Percentiles rank a stretch among this genome's conserved stretches.
These are phyloP conservation scores for Colossoma macropomum DNA, from an alignment of 2,113 vertebrate species.

Conservation along the genomic window DNA sequence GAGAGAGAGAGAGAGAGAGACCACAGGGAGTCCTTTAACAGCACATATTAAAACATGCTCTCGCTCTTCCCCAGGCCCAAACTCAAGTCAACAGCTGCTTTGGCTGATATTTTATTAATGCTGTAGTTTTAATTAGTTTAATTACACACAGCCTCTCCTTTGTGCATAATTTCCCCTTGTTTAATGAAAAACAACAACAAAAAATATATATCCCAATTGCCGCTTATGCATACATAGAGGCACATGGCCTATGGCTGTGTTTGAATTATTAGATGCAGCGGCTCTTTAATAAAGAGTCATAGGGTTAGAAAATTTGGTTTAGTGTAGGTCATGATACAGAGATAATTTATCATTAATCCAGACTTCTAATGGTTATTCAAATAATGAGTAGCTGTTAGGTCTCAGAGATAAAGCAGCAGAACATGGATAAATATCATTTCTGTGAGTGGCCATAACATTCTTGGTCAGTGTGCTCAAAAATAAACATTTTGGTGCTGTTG, in stretches of 20 bases:
- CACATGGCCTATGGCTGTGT: conserved; percentile 69
- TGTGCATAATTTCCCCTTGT: conserved; percentile 77
- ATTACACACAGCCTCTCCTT: conserved; percentile 76
- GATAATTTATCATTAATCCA: background rate
- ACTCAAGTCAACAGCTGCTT: conserved; percentile 80
- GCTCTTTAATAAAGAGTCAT: conserved; percentile 53
- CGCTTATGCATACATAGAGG: conserved; percentile 70
- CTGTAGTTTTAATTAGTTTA: conserved; percentile 84
- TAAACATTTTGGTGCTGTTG: no score
- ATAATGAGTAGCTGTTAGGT: background rate
- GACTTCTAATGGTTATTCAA: background rate
- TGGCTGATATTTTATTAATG: conserved; percentile 84
- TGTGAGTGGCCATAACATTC: background rate
- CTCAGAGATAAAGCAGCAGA: background rate
- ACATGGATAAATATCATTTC: background rate
- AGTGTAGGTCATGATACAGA: background rate
- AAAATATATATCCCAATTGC: conserved; percentile 65
- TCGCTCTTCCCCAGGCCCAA: conserved; percentile 69
- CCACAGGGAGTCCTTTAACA: conserved; percentile 75
- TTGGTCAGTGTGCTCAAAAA: no score
- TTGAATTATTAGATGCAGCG: conserved; percentile 61
- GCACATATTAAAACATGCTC: conserved; percentile 76
- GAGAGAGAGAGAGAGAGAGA: conserved; percentile 29
- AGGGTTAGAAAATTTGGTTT: background rate
- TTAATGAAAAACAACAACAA: conserved; percentile 70